Percentiles rank a stretch among this genome's conserved stretches.
These are phyloP conservation scores for Labroides dimidiatus DNA, from an alignment of 2,797 vertebrate species.

Conservation along the genomic window DNA sequence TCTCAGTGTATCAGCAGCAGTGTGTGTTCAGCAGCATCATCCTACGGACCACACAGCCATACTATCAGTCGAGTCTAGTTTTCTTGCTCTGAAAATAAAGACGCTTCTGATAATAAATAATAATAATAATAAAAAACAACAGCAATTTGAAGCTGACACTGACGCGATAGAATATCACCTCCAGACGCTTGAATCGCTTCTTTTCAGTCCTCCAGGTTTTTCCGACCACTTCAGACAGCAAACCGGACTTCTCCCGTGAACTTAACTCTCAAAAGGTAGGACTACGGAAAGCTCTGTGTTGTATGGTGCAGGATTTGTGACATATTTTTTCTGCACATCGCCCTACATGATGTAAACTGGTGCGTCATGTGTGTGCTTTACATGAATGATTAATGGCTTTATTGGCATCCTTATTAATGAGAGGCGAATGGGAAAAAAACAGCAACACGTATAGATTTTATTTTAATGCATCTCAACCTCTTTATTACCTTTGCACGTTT, in stretches of 20 bases:
- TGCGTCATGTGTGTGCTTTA: slow-evolving; percentile 44
- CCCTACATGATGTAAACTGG: slow-evolving; percentile 27
- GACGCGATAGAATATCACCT: slow-evolving; percentile 38
- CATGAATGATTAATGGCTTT: slow-evolving; percentile 12
- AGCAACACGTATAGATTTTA: neutral
- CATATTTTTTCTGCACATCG: neutral
- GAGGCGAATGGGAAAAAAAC: neutral
- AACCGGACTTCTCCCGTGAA: slow-evolving; percentile 65
- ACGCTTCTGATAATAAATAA: neutral
- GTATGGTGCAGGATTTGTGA: neutral
- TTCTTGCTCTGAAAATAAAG: neutral
- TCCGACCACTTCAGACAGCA: slow-evolving; percentile 52
- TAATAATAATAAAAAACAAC: neutral
- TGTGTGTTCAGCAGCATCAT: slow-evolving; percentile 64
- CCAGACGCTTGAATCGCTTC: slow-evolving; percentile 28
- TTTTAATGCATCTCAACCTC: neutral
- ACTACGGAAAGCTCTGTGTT: slow-evolving; percentile 14
- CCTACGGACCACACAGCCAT: slow-evolving; percentile 48
- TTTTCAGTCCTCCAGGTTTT: slow-evolving; percentile 38
- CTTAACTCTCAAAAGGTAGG: slow-evolving; percentile 74
- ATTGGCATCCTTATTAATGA: slow-evolving; percentile 12
- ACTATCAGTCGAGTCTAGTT: slow-evolving; percentile 51
- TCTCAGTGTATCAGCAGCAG: slow-evolving; percentile 52
- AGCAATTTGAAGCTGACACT: slow-evolving; percentile 13
- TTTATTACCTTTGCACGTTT: neutral